phyloP scores from a whole-genome alignment of 1,140 invertebrate genomes.

The Aphelinus atriplicis region DNA sequence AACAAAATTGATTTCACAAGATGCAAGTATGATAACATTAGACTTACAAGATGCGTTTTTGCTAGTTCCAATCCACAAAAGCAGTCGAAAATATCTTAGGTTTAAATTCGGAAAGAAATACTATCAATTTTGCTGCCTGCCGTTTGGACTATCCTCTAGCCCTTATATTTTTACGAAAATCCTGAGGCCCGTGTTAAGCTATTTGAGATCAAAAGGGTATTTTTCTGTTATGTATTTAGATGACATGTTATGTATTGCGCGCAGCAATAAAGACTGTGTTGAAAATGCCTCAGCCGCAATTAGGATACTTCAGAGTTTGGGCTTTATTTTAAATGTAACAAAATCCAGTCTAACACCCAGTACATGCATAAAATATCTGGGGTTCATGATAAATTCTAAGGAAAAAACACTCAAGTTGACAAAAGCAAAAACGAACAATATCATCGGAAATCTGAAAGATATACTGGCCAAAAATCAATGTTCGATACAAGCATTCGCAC shows the following conservation, averaged over 20 bases:
- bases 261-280: constrained; percentile 18
- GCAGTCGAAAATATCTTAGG: constrained; percentile 44
- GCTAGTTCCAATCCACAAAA: constrained; percentile 36
- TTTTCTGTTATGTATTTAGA: constrained; percentile 36
- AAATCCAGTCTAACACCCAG: constrained; percentile 37
- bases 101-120: constrained; percentile 41
- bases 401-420: constrained; percentile 17
- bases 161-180: constrained; percentile 45
- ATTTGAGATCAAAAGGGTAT: constrained; percentile 34
- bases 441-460: background rate
- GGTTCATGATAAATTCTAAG: constrained; percentile 37
- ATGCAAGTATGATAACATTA: background rate
- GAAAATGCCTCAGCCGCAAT: constrained; percentile 15
- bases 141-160: constrained; percentile 39
- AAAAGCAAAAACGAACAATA: constrained; percentile 16
- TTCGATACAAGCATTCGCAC: constrained; percentile 44
- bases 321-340: constrained; percentile 44
- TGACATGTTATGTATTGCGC: constrained; percentile 32
- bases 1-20: too few species aligned
- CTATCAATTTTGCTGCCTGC: constrained; percentile 44
- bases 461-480: constrained; percentile 19
- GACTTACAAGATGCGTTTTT: constrained; percentile 46
- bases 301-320: constrained; percentile 35
- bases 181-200: constrained; percentile 35
- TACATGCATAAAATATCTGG: constrained; percentile 40